Base-by-base conservation (phyloP, 1,140 invertebrate species). In the Drosophila subpulchrella region DNA sequence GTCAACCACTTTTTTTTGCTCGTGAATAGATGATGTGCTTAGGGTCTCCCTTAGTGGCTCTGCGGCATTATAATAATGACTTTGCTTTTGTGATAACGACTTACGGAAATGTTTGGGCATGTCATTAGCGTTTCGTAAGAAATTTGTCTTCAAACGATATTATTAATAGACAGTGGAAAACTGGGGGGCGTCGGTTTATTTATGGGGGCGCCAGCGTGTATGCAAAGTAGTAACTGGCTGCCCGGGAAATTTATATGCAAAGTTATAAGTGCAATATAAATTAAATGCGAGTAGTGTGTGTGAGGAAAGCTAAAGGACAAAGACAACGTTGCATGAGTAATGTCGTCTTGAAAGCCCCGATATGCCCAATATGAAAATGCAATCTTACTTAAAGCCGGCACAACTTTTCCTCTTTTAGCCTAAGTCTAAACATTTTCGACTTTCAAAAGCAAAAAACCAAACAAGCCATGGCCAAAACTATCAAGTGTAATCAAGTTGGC, bases 21-120 rank as follows among this genome's bases (percentile, higher is more conserved):
- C 6, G 15, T 90, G 80, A 88, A 88, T 86, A 81, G 82, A 90
- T 91, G 78, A 84, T 90, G 68, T 72, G 66, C 68, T 72, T 71
- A 72, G 66, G 41, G 53, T 38, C 42, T 41, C 30, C 42, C 68
- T 53, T 11, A 11, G 65, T 46, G 50, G 27, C 24, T n/a, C 30
- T 72, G 15, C 15, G 70, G 82, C 72, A 79, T 83, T 88, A 84
- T 80, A 91, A 91, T 91, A 91, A 91, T 91, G 89, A 89, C 89
- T 85, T 91, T 90, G 89, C 81, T 75, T 75, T 89, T 86, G 79
- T 80, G 80, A 85, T 91, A 91, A 91, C 85, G 89, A 91, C 89
- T 91, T 91, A 85, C 89, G 84, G 89, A 91, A 91, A 91, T 81
- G 81, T 91, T 91, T 89, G 83, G 78, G 81, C 78, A 85, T 82